Base-by-base conservation (phyloP, 2,113 vertebrate species). In the Isichthys henryi region DNA sequence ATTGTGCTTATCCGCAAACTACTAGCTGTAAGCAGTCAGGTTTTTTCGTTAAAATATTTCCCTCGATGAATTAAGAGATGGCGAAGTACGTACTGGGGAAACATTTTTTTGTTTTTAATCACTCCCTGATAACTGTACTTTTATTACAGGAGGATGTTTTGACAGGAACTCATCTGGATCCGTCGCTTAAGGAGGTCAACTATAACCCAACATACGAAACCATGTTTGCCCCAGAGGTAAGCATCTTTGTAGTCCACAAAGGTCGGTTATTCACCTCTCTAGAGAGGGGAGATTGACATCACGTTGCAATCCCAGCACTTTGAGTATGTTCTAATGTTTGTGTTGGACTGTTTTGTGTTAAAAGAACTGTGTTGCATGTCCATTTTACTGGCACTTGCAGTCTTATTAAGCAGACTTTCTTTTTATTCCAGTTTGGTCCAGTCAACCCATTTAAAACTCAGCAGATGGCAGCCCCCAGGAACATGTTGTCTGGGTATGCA, bases 201-300 rank as follows among this genome's bases (percentile, higher is more conserved):
- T 99, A 95, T 88, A 99, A 99, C 90, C 98, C 98, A 11, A 97
- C 96, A 39, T 99, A 94, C 11, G 98, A 99, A 82, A 99, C 98
- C 17, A 97, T 99, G 98, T 99, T 99, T 96, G 98, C 98, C 91
- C 98, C 98, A 43, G 97, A 99, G 96, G 98, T 99, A 93, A 95
- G 95, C 88, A 43, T 82, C 11, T 87, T 39, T 19, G n/a, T 87
- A 13, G 45, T 83, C 8, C 43, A 46, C 21, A 83, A 48, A 21
- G 8, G 45, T 48, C 23, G 0, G 21, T 84, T 83, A 13, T 48
- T 48, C 21, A 48, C 39, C 6, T 45, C 19, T 48, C 35, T 48
- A 23, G 45, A 45, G 23, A n/a, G 43, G 10, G 45, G 21, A 84
- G 11, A 48, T 48, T 48, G 39, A 48, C 3, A 43, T 13, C 3